Evolutionary conservation across 2,113 vertebrate species (phyloP).

Genomic region (Odontophorus gujanensis): DNA sequence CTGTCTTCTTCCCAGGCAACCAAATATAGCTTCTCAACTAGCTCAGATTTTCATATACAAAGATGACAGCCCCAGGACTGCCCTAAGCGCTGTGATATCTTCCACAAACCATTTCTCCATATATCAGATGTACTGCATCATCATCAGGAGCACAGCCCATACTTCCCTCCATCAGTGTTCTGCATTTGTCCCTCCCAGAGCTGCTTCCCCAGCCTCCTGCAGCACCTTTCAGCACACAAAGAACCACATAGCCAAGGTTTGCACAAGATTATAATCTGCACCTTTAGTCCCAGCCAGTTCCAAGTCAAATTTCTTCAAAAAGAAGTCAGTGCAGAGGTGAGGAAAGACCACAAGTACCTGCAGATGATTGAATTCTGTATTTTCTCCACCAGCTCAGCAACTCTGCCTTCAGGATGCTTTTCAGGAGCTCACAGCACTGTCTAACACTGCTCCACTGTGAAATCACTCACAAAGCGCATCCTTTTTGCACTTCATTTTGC

Average conservation of each 20-base stretch:
- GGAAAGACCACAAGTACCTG: fast-evolving
- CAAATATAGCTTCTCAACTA: background rate
- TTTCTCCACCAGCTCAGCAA: background rate
- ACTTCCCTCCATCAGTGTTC: background rate
- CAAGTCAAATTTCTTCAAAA: background rate
- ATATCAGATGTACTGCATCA: background rate
- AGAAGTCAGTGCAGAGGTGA: background rate
- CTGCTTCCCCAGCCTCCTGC: background rate
- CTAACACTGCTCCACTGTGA: background rate
- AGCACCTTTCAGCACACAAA: background rate
- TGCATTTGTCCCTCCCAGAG: background rate
- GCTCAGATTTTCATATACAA: background rate
- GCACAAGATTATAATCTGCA: background rate
- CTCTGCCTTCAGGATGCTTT: background rate
- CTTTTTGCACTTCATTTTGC: background rate
- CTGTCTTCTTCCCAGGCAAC: background rate
- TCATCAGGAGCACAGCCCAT: background rate
- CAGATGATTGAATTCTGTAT: background rate
- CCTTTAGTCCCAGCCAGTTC: background rate
- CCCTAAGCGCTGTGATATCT: background rate
- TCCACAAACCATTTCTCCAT: background rate
- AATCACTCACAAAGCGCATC: background rate
- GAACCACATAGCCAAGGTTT: background rate
- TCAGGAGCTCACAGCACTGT: background rate
- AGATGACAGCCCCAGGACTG: background rate